Evolutionary conservation across 2,888 invertebrate genomes (phyloP).

Genomic region (Lasioglossum morio): DNA sequence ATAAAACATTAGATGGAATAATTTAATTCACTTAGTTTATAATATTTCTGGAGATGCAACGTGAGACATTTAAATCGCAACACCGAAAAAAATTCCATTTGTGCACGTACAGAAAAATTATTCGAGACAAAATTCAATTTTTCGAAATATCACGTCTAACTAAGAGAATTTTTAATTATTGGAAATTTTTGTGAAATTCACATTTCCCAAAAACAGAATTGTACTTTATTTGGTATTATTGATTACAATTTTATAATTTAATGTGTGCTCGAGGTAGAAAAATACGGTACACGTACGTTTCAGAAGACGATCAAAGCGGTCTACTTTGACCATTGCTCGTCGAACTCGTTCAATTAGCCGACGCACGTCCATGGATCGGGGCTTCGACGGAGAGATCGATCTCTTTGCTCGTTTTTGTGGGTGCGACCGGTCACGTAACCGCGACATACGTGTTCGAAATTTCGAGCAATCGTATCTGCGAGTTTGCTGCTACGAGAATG

Average conservation of each 20-base stretch:
- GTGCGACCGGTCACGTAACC: conserved; percentile 10
- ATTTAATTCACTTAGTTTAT: too few species aligned
- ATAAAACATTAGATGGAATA: too few species aligned
- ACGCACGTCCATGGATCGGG: background rate
- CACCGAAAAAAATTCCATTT: too few species aligned
- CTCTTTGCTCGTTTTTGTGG: background rate
- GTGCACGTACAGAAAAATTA: too few species aligned
- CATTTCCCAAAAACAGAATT: background rate
- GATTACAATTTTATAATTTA: background rate
- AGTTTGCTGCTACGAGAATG: background rate
- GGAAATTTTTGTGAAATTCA: background rate
- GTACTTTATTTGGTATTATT: background rate
- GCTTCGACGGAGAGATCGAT: background rate
- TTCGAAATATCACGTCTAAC: too few species aligned
- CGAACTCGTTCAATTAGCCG: background rate
- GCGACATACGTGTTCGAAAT: conserved; percentile 27
- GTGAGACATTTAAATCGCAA: too few species aligned
- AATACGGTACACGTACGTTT: background rate
- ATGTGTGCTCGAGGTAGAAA: too few species aligned
- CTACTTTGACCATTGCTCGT: background rate
- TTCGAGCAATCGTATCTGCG: background rate
- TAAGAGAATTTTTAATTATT: too few species aligned
- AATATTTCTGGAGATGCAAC: too few species aligned
- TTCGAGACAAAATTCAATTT: too few species aligned
- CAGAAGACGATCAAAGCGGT: background rate